Evolutionary conservation across 2,113 vertebrate species (phyloP), one percentile per base, ranked within the genome.

Genomic region (Odobenus rosmarus): DNA sequence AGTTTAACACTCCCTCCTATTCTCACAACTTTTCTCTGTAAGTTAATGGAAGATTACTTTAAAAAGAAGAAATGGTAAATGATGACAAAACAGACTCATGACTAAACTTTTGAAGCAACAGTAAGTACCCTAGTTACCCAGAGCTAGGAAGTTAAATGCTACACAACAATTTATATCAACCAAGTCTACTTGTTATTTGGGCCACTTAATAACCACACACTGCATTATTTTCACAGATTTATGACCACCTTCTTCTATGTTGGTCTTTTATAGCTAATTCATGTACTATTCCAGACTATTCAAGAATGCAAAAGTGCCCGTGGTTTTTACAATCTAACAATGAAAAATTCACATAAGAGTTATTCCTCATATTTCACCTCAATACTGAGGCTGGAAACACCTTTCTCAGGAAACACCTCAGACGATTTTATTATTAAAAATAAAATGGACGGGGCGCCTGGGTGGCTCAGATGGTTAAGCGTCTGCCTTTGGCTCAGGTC

Each of bases 181-280:
- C 74, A 74, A 7, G 53, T 36, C 33, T 77, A 86, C 26, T 36
- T 67, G 11, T 49, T 83, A 87, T 76, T 67, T 89, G 59, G 16
- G 6, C 7, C 39, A 79, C 9, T 90, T 28, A 51, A 31, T 49
- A 79, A 79, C 51, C 94, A 95, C 79, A 36, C 24, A 67, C 0
- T 61, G 26, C 11, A 86, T 21, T 82, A n/a, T 86, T 88, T 97
- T 97, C 46, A 85, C 13, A 64, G n/a, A 86, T 10, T 86, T 88
- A 95, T 93, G 21, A 36, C 33, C 24, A 67, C 28, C 28, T 90
- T 93, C 86, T 46, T 89, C 64, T 26, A 64, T 57, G 26, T 59
- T 36, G 51, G n/a, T 61, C 46, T 55, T 93, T 51, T 76, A 92
- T 76, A 90, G 55, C 42, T 93, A 69, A 92, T 46, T 86, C 46